Percentiles rank a stretch among this genome's conserved stretches.
phyloP scores from a whole-genome alignment of 2,113 vertebrate genomes.

The Mola mola region DNA sequence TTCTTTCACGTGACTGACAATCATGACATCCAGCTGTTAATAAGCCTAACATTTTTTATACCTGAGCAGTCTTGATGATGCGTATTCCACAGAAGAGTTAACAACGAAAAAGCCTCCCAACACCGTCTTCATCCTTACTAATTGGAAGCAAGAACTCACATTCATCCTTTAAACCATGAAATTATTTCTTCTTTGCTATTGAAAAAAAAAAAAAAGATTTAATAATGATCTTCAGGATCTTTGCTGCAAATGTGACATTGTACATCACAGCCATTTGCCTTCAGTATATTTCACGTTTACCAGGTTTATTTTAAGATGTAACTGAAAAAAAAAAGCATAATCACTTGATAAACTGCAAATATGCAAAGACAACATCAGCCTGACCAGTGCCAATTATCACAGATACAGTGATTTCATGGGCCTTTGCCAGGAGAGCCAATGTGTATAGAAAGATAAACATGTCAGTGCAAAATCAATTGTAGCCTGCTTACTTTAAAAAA shows the following conservation, averaged over 20 bases:
- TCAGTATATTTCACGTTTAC: too few relatives aligned
- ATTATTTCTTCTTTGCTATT: constrained; percentile 15
- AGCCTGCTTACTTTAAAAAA: too few relatives aligned
- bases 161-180: constrained; percentile 35
- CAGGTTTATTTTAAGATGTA: too few relatives aligned
- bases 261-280: too few relatives aligned
- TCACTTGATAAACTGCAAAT: too few relatives aligned
- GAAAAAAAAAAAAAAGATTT: constrained; percentile 1
- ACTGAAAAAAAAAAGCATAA: neutral
- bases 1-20: constrained; percentile 30
- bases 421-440: too few relatives aligned
- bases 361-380: too few relatives aligned
- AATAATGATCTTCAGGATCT: neutral
- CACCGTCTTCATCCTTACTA: constrained; percentile 7
- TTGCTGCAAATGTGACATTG: neutral
- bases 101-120: constrained; percentile 17
- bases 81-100: constrained; percentile 31
- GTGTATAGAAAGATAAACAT: too few relatives aligned
- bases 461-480: too few relatives aligned
- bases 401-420: too few relatives aligned
- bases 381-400: too few relatives aligned
- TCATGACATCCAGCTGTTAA: constrained; percentile 11
- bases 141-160: constrained; percentile 18
- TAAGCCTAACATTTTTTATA: constrained; percentile 40
- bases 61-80: constrained; percentile 37